These are phyloP conservation scores for Carlito syrichta DNA, from an alignment of 2,113 vertebrate genomes.

Conservation along the genomic window DNA sequence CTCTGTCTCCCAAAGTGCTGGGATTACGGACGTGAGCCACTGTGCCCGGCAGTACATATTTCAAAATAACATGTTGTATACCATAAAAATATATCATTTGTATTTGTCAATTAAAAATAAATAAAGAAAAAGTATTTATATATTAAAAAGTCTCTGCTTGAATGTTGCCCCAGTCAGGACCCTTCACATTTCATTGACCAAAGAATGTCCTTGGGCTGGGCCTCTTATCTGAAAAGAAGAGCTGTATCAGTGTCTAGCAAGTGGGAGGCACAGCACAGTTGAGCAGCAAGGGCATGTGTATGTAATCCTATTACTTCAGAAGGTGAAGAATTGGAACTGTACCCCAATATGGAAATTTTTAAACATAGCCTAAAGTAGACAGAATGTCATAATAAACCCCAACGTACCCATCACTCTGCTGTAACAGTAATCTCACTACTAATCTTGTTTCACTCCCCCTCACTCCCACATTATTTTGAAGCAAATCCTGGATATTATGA, in stretches of 20 bases:
- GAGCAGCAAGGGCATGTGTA: neutral
- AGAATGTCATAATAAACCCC: neutral
- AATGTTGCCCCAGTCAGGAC: neutral
- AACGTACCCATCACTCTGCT: neutral
- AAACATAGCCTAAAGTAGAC: neutral
- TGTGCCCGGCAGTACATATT: no score
- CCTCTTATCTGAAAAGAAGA: neutral
- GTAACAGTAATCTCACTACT: neutral
- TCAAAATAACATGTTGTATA: neutral
- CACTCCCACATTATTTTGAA: neutral
- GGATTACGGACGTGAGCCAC: no score
- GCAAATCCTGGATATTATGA: neutral
- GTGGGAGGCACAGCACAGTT: neutral
- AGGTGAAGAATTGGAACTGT: neutral
- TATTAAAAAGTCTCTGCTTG: neutral
- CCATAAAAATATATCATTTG: neutral
- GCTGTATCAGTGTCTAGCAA: neutral
- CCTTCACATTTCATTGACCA: neutral
- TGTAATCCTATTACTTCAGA: neutral
- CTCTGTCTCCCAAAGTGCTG: no score
- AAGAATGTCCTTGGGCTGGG: neutral
- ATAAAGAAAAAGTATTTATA: neutral
- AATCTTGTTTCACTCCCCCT: neutral
- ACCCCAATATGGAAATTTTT: neutral
- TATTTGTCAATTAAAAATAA: neutral